phyloP scores from a whole-genome alignment of 2,888 invertebrate genomes.

The Himalopsyche anomala region DNA sequence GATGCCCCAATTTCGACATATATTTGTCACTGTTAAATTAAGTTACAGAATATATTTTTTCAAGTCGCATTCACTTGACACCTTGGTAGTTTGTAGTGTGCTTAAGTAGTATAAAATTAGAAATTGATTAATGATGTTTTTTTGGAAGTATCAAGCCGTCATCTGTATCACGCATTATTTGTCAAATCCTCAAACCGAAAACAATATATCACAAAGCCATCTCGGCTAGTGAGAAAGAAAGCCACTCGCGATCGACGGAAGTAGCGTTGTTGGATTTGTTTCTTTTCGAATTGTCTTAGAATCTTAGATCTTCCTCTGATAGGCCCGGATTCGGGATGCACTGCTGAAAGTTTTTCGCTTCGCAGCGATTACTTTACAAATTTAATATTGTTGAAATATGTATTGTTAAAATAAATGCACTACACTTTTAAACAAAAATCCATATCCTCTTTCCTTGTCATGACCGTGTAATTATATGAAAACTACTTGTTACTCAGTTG shows the following conservation, averaged over 20 bases:
- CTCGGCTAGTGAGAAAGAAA: background rate
- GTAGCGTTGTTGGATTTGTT: background rate
- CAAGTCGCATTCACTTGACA: too few species aligned
- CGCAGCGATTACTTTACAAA: too few species aligned
- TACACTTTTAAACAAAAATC: too few species aligned
- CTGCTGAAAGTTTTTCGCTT: too few species aligned
- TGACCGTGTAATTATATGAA: too few species aligned
- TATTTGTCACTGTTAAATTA: too few species aligned
- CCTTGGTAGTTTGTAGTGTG: background rate
- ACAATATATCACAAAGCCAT: background rate
- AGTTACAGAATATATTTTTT: too few species aligned
- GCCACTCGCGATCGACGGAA: background rate
- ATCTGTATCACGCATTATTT: background rate
- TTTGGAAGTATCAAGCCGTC: background rate
- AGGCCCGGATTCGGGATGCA: background rate
- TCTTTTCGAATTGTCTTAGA: background rate
- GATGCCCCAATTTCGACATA: too few species aligned
- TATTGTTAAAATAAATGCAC: too few species aligned
- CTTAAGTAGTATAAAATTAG: background rate
- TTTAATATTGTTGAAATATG: too few species aligned
- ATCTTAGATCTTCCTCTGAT: background rate
- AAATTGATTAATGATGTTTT: conserved; percentile 4
- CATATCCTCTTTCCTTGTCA: too few species aligned
- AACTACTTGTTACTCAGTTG: too few species aligned
- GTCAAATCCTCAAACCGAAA: background rate